Evolutionary conservation across 2,888 invertebrate species (phyloP).

Genomic region (Lepidochitona cinerea): DNA sequence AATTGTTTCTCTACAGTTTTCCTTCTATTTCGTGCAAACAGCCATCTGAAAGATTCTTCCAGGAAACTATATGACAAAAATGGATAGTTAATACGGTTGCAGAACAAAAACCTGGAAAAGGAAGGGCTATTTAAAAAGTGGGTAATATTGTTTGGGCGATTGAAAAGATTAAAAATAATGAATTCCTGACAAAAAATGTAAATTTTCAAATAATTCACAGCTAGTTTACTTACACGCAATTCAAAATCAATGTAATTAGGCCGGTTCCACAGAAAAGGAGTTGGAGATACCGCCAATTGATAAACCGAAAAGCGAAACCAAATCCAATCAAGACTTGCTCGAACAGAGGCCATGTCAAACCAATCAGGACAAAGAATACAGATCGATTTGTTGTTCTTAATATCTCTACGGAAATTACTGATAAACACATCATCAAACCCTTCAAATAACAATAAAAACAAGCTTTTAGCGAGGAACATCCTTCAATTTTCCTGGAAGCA

Average conservation of each 20-base stretch:
- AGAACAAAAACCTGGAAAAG: no score
- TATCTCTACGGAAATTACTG: background rate
- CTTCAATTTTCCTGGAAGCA: background rate
- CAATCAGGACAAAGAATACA: background rate
- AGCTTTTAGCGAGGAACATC: no score
- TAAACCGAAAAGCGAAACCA: background rate
- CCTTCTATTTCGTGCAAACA: background rate
- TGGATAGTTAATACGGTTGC: no score
- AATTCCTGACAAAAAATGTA: no score
- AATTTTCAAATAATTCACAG: no score
- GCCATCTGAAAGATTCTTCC: background rate
- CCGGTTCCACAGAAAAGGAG: background rate
- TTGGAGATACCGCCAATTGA: background rate
- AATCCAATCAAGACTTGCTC: background rate
- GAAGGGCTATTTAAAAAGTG: no score
- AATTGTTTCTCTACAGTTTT: background rate
- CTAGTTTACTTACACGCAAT: background rate
- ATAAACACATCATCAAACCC: background rate
- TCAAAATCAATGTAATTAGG: background rate
- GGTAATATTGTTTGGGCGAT: no score
- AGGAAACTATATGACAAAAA: background rate
- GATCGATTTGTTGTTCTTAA: background rate
- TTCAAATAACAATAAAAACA: no score
- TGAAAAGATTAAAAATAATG: no score
- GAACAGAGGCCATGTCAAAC: background rate